Evolutionary conservation across 2,888 invertebrate species (phyloP).

Genomic region (Plebejus anna): DNA sequence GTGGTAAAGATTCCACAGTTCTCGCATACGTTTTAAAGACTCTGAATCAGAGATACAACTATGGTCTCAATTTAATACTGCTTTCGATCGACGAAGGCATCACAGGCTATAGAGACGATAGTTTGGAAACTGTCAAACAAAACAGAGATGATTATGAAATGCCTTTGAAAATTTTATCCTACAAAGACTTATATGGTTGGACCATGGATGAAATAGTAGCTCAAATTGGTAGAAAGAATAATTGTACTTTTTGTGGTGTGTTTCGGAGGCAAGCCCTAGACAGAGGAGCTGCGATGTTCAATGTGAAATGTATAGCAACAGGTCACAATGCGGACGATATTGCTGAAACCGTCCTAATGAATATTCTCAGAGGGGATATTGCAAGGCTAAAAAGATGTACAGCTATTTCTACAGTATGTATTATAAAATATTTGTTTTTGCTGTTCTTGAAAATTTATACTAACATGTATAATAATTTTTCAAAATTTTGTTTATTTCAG

Average conservation of each 20-base stretch:
- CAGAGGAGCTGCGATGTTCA: conserved; percentile 92
- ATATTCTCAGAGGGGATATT: conserved; percentile 97
- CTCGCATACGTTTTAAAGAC: conserved; percentile 95
- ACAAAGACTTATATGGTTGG: conserved; percentile 99
- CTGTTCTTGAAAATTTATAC: neutral
- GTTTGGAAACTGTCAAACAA: conserved; percentile 96
- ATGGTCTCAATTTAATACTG: conserved; percentile 92
- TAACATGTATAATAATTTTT: neutral
- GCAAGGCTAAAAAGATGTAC: conserved; percentile 96
- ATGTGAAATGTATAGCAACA: conserved; percentile 96
- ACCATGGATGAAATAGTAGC: conserved; percentile 99
- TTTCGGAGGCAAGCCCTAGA: conserved; percentile 98
- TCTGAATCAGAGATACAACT: conserved; percentile 93
- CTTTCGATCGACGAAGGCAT: conserved; percentile 99
- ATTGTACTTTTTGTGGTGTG: conserved; percentile 97
- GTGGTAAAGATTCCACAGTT: conserved; percentile 98
- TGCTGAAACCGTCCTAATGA: conserved; percentile 99
- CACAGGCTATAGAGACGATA: conserved; percentile 96
- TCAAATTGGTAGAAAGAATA: conserved; percentile 92
- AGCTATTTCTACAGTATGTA: conserved; percentile 89
- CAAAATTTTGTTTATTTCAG: conserved; percentile 57
- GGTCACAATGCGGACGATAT: conserved; percentile 99
- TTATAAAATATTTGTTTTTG: neutral
- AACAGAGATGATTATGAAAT: conserved; percentile 96
- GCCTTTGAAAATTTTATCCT: conserved; percentile 96